These are phyloP conservation scores for Sphyrna mokarran DNA, from an alignment of 2,113 vertebrate genomes.

Conservation along the genomic window DNA sequence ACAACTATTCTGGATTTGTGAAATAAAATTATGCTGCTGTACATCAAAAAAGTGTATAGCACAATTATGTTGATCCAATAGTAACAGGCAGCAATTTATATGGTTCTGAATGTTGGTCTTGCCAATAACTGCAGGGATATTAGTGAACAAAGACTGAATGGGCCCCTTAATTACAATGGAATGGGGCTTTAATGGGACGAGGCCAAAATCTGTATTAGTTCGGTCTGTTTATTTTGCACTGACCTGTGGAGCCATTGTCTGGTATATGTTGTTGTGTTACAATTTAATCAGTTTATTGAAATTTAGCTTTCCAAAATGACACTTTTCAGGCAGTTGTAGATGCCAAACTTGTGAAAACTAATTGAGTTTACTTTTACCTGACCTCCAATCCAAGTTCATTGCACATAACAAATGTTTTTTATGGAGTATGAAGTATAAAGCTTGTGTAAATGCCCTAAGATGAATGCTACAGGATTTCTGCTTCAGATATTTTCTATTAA, in stretches of 20 bases:
- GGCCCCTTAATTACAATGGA: constrained; percentile 35
- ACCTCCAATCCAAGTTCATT: not conserved
- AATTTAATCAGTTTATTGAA: constrained; percentile 27
- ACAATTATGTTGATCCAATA: constrained; percentile 35
- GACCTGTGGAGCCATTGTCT: constrained; percentile 32
- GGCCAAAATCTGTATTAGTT: constrained; percentile 33
- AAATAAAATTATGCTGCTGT: constrained; percentile 27
- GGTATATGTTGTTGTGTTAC: constrained; percentile 27
- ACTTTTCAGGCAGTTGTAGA: constrained; percentile 27
- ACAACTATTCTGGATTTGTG: constrained; percentile 16
- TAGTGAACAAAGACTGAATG: constrained; percentile 31
- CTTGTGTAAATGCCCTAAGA: not conserved
- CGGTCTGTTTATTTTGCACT: constrained; percentile 34
- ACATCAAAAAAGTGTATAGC: constrained; percentile 35
- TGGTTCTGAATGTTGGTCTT: constrained; percentile 18
- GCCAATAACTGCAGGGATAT: constrained; percentile 31
- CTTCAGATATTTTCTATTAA: constrained; percentile 8
- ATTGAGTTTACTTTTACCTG: constrained; percentile 31
- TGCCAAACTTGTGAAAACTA: not conserved
- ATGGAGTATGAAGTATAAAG: not conserved
- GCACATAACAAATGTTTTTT: not conserved
- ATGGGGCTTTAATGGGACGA: constrained; percentile 23
- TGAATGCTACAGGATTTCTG: constrained; percentile 24
- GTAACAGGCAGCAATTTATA: constrained; percentile 30
- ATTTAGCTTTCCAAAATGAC: constrained; percentile 9